phyloP scores from a whole-genome alignment of 2,113 vertebrate species.

The Anhinga anhinga region DNA sequence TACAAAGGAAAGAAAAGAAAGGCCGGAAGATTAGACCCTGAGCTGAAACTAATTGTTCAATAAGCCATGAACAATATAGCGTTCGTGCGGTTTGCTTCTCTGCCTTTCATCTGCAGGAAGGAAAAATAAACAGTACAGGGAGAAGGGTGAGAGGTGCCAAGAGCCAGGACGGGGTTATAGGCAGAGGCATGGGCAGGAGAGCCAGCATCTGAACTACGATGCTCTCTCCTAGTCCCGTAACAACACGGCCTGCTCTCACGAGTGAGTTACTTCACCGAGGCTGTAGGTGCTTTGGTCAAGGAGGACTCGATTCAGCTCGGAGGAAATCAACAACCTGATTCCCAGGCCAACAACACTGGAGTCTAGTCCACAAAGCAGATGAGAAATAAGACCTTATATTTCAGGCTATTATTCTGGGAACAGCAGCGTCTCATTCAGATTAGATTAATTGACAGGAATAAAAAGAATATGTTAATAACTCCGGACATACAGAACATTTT shows the following conservation, averaged over 20 bases:
- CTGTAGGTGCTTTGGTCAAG: not conserved
- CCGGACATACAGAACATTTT: constrained; percentile 4
- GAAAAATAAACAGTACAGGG: not conserved
- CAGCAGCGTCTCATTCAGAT: not conserved
- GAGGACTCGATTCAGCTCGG: not conserved
- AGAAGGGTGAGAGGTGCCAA: constrained; percentile 2
- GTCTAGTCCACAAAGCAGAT: not conserved
- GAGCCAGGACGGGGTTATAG: not conserved
- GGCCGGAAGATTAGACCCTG: not conserved
- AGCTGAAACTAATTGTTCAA: constrained; percentile 55
- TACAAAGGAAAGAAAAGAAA: constrained; percentile 28
- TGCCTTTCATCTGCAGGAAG: constrained; percentile 2
- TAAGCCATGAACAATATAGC: constrained; percentile 14
- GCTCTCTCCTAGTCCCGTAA: not conserved
- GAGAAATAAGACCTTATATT: constrained; percentile 24
- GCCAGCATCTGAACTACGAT: fast-evolving
- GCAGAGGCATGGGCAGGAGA: not conserved
- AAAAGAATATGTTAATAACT: constrained; percentile 46
- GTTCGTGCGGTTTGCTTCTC: not conserved
- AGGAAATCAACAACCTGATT: not conserved
- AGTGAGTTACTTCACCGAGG: not conserved
- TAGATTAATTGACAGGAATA: constrained; percentile 58
- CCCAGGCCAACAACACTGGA: not conserved
- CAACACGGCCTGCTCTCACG: not conserved
- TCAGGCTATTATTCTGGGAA: not conserved